Evolutionary conservation across 2,888 invertebrate genomes (phyloP).

Genomic region (Hanleya hanleyi): DNA sequence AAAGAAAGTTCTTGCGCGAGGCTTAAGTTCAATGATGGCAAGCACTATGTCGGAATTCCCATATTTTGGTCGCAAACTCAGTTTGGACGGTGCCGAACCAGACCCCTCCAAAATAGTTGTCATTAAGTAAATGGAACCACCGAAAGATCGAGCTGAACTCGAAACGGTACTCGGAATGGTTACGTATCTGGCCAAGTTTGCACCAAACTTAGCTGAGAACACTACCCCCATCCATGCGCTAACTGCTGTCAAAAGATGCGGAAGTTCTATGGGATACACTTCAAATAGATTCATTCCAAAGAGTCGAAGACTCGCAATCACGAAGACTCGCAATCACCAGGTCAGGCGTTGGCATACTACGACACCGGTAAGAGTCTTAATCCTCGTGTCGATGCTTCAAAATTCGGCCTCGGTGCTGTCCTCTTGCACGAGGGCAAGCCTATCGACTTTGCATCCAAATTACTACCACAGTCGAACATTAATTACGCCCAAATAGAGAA

Average conservation of each 20-base stretch:
- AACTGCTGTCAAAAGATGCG: conserved; percentile 15
- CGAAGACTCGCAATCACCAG: conserved; percentile 21
- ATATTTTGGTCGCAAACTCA: conserved; percentile 36
- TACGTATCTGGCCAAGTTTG: conserved; percentile 22
- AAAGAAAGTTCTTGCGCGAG: conserved; percentile 21
- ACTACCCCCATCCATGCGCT: conserved; percentile 22
- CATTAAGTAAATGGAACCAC: conserved; percentile 18
- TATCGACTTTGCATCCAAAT: conserved; percentile 18
- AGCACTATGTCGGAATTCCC: conserved; percentile 32
- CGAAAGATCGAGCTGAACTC: conserved; percentile 17
- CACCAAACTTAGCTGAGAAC: conserved; percentile 28
- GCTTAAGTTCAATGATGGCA: too few relatives aligned
- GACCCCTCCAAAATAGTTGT: conserved; percentile 29
- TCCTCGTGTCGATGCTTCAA: neutral
- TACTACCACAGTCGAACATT: conserved; percentile 16
- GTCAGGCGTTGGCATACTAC: conserved; percentile 34
- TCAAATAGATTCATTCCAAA: conserved; percentile 21
- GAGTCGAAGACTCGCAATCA: conserved; percentile 17
- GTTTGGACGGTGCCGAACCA: conserved; percentile 19
- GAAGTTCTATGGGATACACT: conserved; percentile 18
- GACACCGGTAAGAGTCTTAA: conserved; percentile 13
- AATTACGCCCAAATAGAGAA: conserved; percentile 30
- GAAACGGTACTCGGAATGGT: conserved; percentile 25
- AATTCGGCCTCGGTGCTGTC: neutral
- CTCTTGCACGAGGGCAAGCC: conserved; percentile 3